phyloP scores from a whole-genome alignment of 2,888 invertebrate species.

The Ligdia adustata region DNA sequence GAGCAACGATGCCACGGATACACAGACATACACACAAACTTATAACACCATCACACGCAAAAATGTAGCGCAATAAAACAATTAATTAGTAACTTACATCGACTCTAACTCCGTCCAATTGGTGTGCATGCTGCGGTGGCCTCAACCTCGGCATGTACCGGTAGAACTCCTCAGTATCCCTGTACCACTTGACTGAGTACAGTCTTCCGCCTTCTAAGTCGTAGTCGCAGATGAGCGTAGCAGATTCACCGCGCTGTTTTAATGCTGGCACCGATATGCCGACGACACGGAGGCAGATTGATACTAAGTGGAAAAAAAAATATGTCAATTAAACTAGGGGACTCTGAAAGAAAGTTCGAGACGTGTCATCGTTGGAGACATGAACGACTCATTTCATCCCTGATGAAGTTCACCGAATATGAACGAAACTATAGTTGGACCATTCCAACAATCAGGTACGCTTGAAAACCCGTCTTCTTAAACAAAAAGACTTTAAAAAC shows the following conservation, averaged over 20 bases:
- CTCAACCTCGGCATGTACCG: slow-evolving; percentile 85
- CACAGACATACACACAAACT: too few relatives aligned
- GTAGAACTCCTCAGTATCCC: slow-evolving; percentile 87
- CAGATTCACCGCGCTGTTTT: slow-evolving; percentile 84
- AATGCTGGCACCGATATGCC: slow-evolving; percentile 82
- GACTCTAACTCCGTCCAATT: slow-evolving; percentile 85
- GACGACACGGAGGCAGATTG: slow-evolving; percentile 71
- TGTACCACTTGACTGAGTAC: slow-evolving; percentile 88
- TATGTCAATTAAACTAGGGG: too few relatives aligned
- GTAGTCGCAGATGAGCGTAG: slow-evolving; percentile 83
- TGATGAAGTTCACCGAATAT: too few relatives aligned
- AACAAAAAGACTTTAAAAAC: too few relatives aligned
- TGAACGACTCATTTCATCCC: too few relatives aligned
- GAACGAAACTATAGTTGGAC: too few relatives aligned
- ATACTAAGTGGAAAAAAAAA: slow-evolving; percentile 44
- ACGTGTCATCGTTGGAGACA: too few relatives aligned
- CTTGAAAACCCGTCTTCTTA: too few relatives aligned
- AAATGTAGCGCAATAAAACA: slow-evolving; percentile 17
- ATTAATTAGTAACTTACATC: slow-evolving; percentile 80
- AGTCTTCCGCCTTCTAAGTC: slow-evolving; percentile 85
- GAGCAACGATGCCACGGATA: too few relatives aligned
- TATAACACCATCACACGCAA: too few relatives aligned
- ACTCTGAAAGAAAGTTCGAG: too few relatives aligned
- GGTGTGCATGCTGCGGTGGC: slow-evolving; percentile 86
- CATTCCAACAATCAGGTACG: too few relatives aligned